A percentile compares a stretch with the other conserved stretches of the same genome.
These are phyloP conservation scores for Hirundichthys speculiger DNA, from an alignment of 2,113 vertebrate species.

Conservation along the genomic window DNA sequence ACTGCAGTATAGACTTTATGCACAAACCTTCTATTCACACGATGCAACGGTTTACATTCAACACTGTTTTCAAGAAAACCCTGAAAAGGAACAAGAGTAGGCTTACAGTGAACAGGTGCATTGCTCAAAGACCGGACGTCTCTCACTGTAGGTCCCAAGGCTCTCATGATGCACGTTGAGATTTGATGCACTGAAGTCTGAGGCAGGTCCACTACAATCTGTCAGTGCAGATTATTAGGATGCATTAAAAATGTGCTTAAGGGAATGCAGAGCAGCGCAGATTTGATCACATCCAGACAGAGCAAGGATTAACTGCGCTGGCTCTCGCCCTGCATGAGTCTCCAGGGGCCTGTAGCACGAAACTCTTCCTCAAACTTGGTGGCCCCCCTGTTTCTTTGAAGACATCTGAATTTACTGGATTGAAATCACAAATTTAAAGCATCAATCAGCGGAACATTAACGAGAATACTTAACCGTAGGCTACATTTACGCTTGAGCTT, in stretches of 20 bases:
- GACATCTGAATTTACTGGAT: constrained; percentile 18
- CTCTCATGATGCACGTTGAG: constrained; percentile 42
- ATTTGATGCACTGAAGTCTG: constrained; percentile 32
- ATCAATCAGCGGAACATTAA: constrained; percentile 41
- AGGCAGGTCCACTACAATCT: constrained; percentile 27
- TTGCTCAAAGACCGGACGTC: constrained; percentile 40
- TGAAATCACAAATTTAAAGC: constrained; percentile 42
- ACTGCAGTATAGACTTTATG: constrained; percentile 50
- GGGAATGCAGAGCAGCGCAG: constrained; percentile 32
- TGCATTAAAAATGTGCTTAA: constrained; percentile 34
- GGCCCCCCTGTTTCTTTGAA: background rate
- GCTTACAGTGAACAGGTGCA: constrained; percentile 55
- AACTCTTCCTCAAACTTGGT: constrained; percentile 12
- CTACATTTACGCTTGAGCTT: constrained; percentile 66
- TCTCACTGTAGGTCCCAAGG: constrained; percentile 35
- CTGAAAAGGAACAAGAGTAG: constrained; percentile 56
- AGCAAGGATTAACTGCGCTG: constrained; percentile 11
- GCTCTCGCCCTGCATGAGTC: constrained; percentile 12
- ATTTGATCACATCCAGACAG: constrained; percentile 27
- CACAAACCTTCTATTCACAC: constrained; percentile 68
- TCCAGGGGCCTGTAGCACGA: background rate
- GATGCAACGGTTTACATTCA: constrained; percentile 61
- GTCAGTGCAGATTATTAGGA: constrained; percentile 17
- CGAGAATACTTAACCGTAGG: constrained; percentile 50
- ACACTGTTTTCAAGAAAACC: constrained; percentile 59